A percentile compares a stretch with the other conserved stretches of the same genome.
Conservation (phyloP, 2,888 invertebrate species). For the Geotrupes spiniger region DNA sequence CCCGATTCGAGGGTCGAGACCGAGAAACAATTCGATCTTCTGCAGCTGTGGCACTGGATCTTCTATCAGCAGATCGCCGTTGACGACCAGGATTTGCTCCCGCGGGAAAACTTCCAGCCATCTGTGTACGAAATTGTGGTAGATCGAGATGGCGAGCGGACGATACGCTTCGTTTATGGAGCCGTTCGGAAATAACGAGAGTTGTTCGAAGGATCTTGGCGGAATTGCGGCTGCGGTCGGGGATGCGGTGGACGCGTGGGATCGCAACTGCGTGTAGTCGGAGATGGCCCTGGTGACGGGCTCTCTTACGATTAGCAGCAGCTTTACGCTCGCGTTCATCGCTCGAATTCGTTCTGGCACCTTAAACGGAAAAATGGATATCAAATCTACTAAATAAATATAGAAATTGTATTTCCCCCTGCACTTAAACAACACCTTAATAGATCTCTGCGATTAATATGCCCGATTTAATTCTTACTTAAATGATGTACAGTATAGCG, state of each 20-base stretch:
- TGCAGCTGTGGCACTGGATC: slow-evolving; percentile 86
- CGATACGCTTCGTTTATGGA: slow-evolving; percentile 79
- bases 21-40: slow-evolving; percentile 84
- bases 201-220: slow-evolving; percentile 71
- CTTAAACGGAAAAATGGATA: too few relatives aligned
- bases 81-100: slow-evolving; percentile 89
- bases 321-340: slow-evolving; percentile 89
- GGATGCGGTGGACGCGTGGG: slow-evolving; percentile 75
- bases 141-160: slow-evolving; percentile 85
- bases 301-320: slow-evolving; percentile 91
- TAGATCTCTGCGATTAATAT: too few relatives aligned
- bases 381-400: too few relatives aligned
- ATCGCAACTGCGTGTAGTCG: slow-evolving; percentile 91
- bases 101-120: slow-evolving; percentile 94
- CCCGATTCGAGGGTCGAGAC: slow-evolving; percentile 66
- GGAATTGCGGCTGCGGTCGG: slow-evolving; percentile 54
- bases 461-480: too few relatives aligned
- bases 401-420: too few relatives aligned
- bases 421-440: too few relatives aligned
- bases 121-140: slow-evolving; percentile 82
- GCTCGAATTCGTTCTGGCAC: slow-evolving; percentile 91
- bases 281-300: slow-evolving; percentile 95
- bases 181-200: slow-evolving; percentile 77
- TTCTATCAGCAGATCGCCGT: slow-evolving; percentile 88
- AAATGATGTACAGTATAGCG: too few relatives aligned